These are phyloP conservation scores for Sebastiscus tertius DNA, from an alignment of 2,797 vertebrate species.

Conservation along the genomic window DNA sequence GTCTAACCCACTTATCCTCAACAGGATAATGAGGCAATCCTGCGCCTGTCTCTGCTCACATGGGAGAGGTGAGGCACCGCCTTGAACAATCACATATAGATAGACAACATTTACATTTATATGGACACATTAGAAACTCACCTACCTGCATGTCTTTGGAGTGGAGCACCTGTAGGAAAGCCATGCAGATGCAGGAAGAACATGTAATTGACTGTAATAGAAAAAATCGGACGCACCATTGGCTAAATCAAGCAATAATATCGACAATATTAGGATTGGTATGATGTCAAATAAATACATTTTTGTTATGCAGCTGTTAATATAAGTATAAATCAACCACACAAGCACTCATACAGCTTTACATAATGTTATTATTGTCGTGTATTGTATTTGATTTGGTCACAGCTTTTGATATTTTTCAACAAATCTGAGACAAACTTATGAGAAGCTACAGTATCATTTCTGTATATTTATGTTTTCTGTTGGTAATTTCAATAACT, in stretches of 20 bases:
- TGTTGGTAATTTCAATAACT: not conserved
- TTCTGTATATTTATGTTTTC: not conserved
- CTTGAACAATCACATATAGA: not conserved
- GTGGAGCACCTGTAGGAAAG: not conserved
- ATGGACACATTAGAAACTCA: not conserved
- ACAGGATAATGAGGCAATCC: not conserved
- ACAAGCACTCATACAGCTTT: not conserved
- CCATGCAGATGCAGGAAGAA: not conserved
- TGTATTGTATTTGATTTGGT: not conserved
- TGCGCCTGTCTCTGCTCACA: not conserved
- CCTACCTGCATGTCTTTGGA: not conserved
- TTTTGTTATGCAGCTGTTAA: not conserved
- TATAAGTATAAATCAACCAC: not conserved
- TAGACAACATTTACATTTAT: not conserved
- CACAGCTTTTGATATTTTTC: not conserved
- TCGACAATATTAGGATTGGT: not conserved
- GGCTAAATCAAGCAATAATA: not conserved
- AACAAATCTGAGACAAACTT: not conserved
- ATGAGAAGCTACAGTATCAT: not conserved
- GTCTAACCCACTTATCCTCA: not conserved
- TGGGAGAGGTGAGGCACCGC: not conserved
- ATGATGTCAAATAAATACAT: not conserved
- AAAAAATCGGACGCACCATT: not conserved
- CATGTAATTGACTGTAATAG: not conserved
- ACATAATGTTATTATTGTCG: not conserved